Evolutionary conservation across 2,797 vertebrate genomes (phyloP).

Genomic region (Fundulus diaphanus): DNA sequence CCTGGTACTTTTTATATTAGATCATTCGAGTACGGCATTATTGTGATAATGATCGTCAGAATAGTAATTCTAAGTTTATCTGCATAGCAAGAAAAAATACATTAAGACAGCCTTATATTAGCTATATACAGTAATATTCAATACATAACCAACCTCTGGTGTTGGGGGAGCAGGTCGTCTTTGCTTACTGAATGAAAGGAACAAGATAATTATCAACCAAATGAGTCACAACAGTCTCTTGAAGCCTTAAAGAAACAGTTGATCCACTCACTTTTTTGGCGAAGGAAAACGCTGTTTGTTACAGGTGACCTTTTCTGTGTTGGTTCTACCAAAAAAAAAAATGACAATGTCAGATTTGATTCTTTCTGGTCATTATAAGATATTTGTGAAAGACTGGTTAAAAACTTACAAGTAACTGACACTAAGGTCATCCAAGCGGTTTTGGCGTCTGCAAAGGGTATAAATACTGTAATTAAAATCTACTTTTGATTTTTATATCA

Average conservation of each 20-base stretch:
- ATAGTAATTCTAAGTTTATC: neutral
- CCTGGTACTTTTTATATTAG: neutral
- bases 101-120: too few relatives aligned
- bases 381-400: neutral
- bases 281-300: slow-evolving; percentile 25
- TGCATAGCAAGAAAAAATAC: neutral
- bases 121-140: neutral
- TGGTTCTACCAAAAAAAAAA: slow-evolving; percentile 17
- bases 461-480: neutral
- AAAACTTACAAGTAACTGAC: slow-evolving; percentile 40
- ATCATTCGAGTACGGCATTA: neutral
- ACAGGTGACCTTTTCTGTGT: neutral
- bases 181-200: slow-evolving; percentile 29
- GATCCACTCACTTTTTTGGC: slow-evolving; percentile 41
- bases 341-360: slow-evolving; percentile 5
- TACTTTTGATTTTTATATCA: neutral
- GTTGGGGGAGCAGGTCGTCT: neutral
- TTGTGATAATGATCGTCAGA: neutral
- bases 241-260: neutral
- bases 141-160: slow-evolving; percentile 4
- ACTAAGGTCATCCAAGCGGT: slow-evolving; percentile 5
- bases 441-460: slow-evolving; percentile 27
- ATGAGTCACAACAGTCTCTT: neutral
- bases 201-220: neutral
- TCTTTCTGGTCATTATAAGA: neutral